Evolutionary conservation across 23 tunicate species (phyloP).

Genomic region (Diplosoma virens): DNA sequence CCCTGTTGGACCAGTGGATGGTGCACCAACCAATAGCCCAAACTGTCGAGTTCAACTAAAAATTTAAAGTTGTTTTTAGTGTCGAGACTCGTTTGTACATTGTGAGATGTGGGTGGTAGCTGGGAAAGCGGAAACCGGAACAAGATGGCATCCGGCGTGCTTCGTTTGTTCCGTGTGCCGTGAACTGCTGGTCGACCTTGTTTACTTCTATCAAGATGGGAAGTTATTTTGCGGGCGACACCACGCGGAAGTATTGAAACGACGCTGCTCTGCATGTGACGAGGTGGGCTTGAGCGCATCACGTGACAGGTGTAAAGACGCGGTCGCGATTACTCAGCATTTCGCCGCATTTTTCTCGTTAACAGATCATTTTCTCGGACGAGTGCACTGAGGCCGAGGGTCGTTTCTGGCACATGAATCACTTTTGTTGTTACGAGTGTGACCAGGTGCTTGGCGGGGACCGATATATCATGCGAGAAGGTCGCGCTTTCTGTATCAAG

Average conservation of each 20-base stretch:
- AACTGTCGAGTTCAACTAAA: too few species aligned
- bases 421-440: slow-evolving; percentile 94
- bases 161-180: slow-evolving; percentile 73
- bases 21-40: too few species aligned
- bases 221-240: slow-evolving; percentile 94
- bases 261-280: slow-evolving; percentile 97
- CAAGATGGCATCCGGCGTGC: slow-evolving; percentile 88
- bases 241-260: slow-evolving; percentile 96
- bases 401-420: slow-evolving; percentile 95
- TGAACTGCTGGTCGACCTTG: slow-evolving; percentile 84
- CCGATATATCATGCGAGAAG: slow-evolving; percentile 90
- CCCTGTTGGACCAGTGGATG: too few species aligned
- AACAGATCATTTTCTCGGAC: slow-evolving; percentile 95
- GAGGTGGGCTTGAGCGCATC: slow-evolving; percentile 64
- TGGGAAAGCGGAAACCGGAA: slow-evolving; percentile 51
- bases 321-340: too few species aligned
- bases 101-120: slow-evolving; percentile 74
- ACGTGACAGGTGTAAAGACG: too few species aligned
- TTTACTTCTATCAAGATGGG: slow-evolving; percentile 89
- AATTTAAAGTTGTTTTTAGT: slow-evolving; percentile 47
- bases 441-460: slow-evolving; percentile 91
- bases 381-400: slow-evolving; percentile 99
- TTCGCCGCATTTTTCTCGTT: not conserved
- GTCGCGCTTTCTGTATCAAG: slow-evolving; percentile 77
- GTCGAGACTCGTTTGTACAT: slow-evolving; percentile 39